Percentiles rank a stretch among this genome's conserved stretches.
Conservation (phyloP, 2,888 invertebrate genomes). For the Megaustenia siamemsis region DNA sequence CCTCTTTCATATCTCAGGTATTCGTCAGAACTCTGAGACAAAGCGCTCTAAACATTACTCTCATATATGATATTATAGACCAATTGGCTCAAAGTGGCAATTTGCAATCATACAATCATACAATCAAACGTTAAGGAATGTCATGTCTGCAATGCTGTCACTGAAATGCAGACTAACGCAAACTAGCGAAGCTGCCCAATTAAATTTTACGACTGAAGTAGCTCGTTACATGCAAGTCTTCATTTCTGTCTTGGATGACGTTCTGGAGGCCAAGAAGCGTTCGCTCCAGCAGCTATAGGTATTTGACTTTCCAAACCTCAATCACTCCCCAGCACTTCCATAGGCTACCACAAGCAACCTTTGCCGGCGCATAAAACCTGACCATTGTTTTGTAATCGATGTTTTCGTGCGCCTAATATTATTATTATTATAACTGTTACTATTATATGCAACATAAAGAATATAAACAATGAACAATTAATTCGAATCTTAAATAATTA, state of each 20-base stretch:
- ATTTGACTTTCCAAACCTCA: neutral
- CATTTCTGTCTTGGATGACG: neutral
- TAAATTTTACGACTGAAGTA: constrained; percentile 9
- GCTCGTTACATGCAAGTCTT: constrained; percentile 4
- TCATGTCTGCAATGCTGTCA: neutral
- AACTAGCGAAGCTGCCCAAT: neutral
- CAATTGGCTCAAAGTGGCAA: neutral
- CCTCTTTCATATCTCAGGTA: constrained; percentile 10
- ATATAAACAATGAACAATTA: no score
- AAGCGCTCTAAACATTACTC: neutral
- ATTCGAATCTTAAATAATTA: no score
- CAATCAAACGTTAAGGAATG: neutral
- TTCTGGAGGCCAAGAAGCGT: constrained; percentile 1
- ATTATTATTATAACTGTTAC: no score
- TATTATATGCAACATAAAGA: no score
- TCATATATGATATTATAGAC: constrained; percentile 1
- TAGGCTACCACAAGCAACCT: neutral
- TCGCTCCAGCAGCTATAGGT: neutral
- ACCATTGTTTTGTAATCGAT: neutral
- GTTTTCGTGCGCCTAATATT: no score
- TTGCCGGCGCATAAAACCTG: no score
- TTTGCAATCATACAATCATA: neutral
- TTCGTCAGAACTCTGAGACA: neutral
- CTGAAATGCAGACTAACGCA: neutral
- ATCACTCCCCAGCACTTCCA: neutral